Evolutionary conservation across 2,888 invertebrate species (phyloP).

Genomic region (Epinotia brunnichana): DNA sequence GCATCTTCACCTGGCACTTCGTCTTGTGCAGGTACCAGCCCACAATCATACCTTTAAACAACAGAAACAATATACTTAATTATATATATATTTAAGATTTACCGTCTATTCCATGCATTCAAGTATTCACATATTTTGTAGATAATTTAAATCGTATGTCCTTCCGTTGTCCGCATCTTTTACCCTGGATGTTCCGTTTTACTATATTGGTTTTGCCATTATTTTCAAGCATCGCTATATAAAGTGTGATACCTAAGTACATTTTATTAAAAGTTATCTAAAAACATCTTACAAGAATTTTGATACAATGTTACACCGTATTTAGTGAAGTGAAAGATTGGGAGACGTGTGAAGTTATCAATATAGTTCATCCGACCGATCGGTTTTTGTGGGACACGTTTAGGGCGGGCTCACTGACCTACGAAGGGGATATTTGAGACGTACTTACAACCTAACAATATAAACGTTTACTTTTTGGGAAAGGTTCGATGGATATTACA

Average conservation of each 20-base stretch:
- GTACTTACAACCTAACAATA: constrained; percentile 49
- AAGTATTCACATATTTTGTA: no score
- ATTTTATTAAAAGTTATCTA: not conserved
- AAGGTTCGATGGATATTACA: constrained; percentile 37
- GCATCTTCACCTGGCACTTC: constrained; percentile 85
- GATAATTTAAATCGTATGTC: no score
- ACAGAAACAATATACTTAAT: not conserved
- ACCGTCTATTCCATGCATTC: no score
- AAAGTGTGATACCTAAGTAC: not conserved
- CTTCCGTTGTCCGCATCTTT: not conserved
- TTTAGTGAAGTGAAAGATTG: constrained; percentile 45
- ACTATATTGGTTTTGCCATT: not conserved
- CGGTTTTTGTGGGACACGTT: constrained; percentile 56
- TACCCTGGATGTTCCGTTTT: not conserved
- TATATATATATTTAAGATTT: no score
- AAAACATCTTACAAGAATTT: not conserved
- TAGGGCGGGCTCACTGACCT: constrained; percentile 58
- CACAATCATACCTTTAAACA: constrained; percentile 85
- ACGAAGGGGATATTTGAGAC: constrained; percentile 51
- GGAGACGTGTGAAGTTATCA: constrained; percentile 54
- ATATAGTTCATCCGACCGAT: constrained; percentile 56
- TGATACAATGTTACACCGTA: constrained; percentile 44
- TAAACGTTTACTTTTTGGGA: constrained; percentile 40
- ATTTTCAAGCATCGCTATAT: not conserved
- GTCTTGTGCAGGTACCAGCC: constrained; percentile 89